phyloP scores from a whole-genome alignment of 2,113 vertebrate genomes.

The Pelmatolapia mariae region DNA sequence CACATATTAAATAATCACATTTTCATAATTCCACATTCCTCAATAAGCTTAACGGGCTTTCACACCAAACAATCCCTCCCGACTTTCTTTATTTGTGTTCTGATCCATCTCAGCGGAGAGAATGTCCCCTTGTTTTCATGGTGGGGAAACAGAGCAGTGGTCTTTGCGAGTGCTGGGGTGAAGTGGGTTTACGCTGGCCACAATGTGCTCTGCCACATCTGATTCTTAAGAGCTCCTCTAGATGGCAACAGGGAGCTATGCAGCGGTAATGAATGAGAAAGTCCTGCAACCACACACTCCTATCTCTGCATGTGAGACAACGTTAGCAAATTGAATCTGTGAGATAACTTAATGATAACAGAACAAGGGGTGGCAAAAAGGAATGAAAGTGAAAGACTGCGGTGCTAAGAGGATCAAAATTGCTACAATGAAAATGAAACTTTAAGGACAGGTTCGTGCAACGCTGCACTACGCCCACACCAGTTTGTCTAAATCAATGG shows the following conservation, averaged over 20 bases:
- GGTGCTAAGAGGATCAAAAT: background rate
- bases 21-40: slow-evolving; percentile 65
- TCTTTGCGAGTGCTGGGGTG: slow-evolving; percentile 54
- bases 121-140: slow-evolving; percentile 71
- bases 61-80: slow-evolving; percentile 58
- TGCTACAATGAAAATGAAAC: slow-evolving; percentile 52
- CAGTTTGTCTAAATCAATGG: slow-evolving; percentile 17
- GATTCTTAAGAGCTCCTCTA: slow-evolving; percentile 67
- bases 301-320: background rate
- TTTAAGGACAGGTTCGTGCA: background rate
- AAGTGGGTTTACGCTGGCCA: slow-evolving; percentile 51
- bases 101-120: slow-evolving; percentile 53
- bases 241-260: slow-evolving; percentile 71
- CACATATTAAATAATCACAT: slow-evolving; percentile 52
- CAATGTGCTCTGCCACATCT: slow-evolving; percentile 24
- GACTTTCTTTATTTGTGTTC: slow-evolving; percentile 64
- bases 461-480: slow-evolving; percentile 36
- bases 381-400: slow-evolving; percentile 42
- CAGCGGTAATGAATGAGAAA: background rate
- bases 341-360: background rate
- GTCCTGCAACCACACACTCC: background rate
- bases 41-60: slow-evolving; percentile 59
- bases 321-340: background rate
- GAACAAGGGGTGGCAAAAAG: background rate
- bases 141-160: slow-evolving; percentile 47